phyloP scores from a whole-genome alignment of 2,797 vertebrate genomes.

The Myotis daubentonii region DNA sequence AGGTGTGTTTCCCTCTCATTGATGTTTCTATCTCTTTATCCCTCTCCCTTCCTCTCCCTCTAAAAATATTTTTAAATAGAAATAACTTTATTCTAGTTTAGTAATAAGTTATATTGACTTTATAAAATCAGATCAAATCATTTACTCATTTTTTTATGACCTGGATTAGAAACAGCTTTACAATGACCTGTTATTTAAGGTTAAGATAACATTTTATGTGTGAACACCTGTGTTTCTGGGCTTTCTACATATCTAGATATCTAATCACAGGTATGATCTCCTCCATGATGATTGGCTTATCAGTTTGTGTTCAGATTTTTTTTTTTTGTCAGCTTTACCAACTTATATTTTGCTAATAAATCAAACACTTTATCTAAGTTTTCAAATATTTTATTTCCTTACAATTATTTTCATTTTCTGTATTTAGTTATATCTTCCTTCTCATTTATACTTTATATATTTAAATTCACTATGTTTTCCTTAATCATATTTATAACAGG shows the following conservation, averaged over 20 bases:
- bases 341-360: conserved; percentile 5
- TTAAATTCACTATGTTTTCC: neutral
- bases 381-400: conserved; percentile 16
- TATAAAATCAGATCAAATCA: neutral
- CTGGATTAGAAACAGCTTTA: conserved; percentile 37
- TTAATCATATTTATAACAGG: neutral
- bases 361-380: neutral
- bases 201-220: neutral
- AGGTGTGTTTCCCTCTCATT: no score
- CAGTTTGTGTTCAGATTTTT: neutral
- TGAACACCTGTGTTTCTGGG: neutral
- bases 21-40: no score
- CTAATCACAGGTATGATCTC: neutral
- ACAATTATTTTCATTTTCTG: neutral
- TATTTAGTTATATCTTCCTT: neutral
- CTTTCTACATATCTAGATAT: neutral
- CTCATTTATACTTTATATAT: neutral
- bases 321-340: neutral
- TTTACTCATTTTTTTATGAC: neutral
- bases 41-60: no score
- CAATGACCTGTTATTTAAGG: neutral
- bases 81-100: neutral
- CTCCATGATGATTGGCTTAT: neutral
- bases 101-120: conserved; percentile 15
- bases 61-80: no score